Evolutionary conservation across 2,888 invertebrate species (phyloP).

Genomic region (Pseudoips prasinana): DNA sequence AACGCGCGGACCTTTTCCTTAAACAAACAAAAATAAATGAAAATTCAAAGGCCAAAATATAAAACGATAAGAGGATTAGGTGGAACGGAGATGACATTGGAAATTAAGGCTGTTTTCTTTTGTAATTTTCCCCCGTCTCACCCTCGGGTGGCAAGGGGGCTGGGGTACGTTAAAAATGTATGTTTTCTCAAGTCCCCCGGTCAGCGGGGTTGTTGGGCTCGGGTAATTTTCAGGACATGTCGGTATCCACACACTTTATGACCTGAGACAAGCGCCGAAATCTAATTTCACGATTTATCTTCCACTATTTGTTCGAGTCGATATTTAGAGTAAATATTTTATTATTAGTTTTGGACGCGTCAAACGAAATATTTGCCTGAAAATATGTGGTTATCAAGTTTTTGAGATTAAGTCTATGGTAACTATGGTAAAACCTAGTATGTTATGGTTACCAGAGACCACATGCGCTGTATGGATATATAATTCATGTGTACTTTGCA

Average conservation of each 20-base stretch:
- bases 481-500: no score
- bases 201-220: constrained; percentile 51
- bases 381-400: no score
- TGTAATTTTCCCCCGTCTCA: constrained; percentile 78
- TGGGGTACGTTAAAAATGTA: constrained; percentile 76
- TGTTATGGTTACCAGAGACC: no score
- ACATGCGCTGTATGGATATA: no score
- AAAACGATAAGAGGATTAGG: constrained; percentile 81
- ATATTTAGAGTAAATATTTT: no score
- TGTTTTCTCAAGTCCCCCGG: constrained; percentile 59
- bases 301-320: no score
- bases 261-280: constrained; percentile 37
- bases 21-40: constrained; percentile 81
- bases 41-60: constrained; percentile 80
- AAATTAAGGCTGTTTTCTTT: constrained; percentile 82
- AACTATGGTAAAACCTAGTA: no score
- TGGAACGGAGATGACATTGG: constrained; percentile 82
- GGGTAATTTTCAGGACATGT: constrained; percentile 62
- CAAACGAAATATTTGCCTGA: no score
- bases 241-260: constrained; percentile 55
- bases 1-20: constrained; percentile 62
- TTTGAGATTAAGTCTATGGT: no score
- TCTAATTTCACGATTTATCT: constrained; percentile 33
- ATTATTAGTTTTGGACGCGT: no score
- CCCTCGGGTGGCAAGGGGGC: constrained; percentile 49